phyloP scores from a whole-genome alignment of 2,888 invertebrate genomes.

The Amorpha juglandis region DNA sequence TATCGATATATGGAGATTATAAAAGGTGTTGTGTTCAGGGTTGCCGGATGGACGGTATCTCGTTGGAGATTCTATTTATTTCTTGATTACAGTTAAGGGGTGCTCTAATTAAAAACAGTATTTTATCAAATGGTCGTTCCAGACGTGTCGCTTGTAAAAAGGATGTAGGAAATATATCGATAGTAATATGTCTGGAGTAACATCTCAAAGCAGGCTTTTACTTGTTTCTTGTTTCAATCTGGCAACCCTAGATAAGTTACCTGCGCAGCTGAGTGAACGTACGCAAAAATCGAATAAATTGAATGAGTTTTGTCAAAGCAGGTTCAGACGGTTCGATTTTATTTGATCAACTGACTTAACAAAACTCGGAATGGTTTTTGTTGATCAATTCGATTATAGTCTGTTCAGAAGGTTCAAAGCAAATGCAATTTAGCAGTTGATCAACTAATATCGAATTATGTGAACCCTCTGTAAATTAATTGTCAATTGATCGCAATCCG shows the following conservation, averaged over 20 bases:
- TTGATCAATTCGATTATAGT: too few relatives aligned
- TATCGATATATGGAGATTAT: neutral
- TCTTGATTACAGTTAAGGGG: neutral
- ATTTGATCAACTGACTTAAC: too few relatives aligned
- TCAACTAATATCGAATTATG: too few relatives aligned
- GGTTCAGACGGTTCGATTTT: too few relatives aligned
- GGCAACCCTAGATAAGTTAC: constrained; percentile 3
- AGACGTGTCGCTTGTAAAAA: too few relatives aligned
- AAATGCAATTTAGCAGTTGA: too few relatives aligned
- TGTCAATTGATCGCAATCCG: constrained; percentile 11
- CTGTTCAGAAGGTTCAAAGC: too few relatives aligned
- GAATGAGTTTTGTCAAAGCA: neutral
- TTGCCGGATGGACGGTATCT: constrained; percentile 2
- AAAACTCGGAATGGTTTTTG: too few relatives aligned
- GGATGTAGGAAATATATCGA: too few relatives aligned
- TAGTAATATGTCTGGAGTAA: too few relatives aligned
- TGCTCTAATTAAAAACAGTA: neutral
- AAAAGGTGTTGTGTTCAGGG: neutral
- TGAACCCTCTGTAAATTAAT: neutral
- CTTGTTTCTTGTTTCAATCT: neutral
- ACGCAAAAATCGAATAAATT: neutral
- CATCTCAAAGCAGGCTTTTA: neutral
- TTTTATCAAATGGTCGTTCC: neutral
- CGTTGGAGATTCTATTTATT: neutral
- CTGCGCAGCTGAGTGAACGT: neutral